A percentile compares a stretch with the other conserved stretches of the same genome.
Conservation (phyloP, 2,113 vertebrate genomes). For the Centropus bengalensis region DNA sequence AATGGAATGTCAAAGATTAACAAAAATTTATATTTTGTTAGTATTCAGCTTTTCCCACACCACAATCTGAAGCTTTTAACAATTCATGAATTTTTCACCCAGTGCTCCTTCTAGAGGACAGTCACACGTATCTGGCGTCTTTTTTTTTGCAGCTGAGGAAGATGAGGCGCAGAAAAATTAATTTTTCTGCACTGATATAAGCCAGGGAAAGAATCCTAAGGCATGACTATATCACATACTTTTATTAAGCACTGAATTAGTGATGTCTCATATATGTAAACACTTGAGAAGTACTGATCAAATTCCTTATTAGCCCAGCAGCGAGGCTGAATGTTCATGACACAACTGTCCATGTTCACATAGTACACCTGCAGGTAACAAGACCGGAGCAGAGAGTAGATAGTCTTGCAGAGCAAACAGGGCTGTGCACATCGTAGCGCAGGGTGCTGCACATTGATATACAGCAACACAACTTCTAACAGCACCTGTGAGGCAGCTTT, state of each 20-base stretch:
- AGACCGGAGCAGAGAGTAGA: neutral
- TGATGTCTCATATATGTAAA: neutral
- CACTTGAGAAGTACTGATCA: neutral
- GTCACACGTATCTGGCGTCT: neutral
- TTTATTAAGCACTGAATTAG: neutral
- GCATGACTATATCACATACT: too few relatives aligned
- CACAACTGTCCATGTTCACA: neutral
- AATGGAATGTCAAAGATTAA: neutral
- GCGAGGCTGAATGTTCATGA: neutral
- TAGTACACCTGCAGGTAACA: neutral
- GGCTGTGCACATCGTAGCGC: rapidly evolving
- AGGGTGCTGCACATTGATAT: neutral
- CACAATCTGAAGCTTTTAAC: neutral
- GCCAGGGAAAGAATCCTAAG: neutral
- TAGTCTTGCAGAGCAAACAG: neutral
- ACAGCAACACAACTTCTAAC: neutral
- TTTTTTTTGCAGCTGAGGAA: neutral
- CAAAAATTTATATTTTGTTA: neutral
- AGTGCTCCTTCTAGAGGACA: neutral
- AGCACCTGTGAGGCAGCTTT: neutral
- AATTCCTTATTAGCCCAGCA: neutral
- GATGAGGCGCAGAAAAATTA: neutral
- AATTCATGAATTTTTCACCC: neutral
- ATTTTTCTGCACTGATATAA: neutral
- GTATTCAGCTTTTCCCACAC: neutral